phyloP scores from a whole-genome alignment of 2,113 vertebrate genomes.

The Irena cyanogastra region DNA sequence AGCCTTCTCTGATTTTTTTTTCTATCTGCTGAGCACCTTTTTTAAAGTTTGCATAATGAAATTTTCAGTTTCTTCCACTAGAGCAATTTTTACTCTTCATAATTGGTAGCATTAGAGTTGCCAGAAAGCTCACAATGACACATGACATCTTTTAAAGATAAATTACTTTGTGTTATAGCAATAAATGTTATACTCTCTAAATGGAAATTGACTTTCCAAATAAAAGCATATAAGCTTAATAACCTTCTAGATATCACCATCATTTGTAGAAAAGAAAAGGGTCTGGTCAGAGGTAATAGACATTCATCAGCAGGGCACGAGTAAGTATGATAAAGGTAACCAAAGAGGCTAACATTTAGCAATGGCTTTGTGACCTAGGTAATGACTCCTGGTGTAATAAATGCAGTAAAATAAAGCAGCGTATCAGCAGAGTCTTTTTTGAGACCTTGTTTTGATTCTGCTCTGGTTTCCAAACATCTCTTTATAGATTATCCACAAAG shows the following conservation, averaged over 20 bases:
- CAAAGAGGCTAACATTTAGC: background rate
- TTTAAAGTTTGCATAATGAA: background rate
- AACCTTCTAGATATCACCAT: background rate
- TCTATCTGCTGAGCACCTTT: background rate
- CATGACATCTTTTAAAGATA: constrained; percentile 6
- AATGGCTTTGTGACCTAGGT: background rate
- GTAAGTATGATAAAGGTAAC: background rate
- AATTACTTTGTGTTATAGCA: constrained; percentile 13
- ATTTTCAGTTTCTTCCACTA: background rate
- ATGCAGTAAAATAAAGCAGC: background rate
- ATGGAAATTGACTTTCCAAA: constrained; percentile 49
- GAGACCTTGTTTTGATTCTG: background rate
- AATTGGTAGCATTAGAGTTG: background rate
- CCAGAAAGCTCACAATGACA: constrained; percentile 17
- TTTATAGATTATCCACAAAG: background rate
- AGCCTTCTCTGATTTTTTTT: background rate
- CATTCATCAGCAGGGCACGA: background rate
- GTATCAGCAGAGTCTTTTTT: background rate
- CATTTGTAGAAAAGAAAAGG: background rate
- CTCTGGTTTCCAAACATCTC: background rate
- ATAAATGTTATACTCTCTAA: constrained; percentile 4
- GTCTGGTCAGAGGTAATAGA: background rate
- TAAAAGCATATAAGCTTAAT: constrained; percentile 23
- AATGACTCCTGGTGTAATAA: background rate
- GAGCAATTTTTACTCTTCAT: background rate